phyloP scores from a whole-genome alignment of 1,140 invertebrate species.

The Microplitis demolitor region DNA sequence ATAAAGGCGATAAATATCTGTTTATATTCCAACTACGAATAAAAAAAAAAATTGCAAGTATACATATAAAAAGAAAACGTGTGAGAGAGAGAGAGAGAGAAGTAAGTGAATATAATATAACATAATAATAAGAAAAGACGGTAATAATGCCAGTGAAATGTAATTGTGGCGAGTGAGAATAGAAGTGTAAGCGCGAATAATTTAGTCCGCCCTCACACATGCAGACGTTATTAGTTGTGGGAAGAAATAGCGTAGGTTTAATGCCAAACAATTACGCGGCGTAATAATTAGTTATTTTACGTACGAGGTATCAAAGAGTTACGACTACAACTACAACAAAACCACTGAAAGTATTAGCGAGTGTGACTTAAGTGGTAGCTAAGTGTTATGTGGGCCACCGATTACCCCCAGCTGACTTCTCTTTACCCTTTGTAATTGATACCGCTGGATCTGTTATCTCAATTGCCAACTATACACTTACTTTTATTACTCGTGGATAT shows the following conservation, averaged over 20 bases:
- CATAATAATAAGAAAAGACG: no score
- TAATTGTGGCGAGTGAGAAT: constrained; percentile 20
- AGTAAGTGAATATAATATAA: no score
- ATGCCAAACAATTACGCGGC: constrained; percentile 32
- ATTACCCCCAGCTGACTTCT: constrained; percentile 27
- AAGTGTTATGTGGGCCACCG: constrained; percentile 45
- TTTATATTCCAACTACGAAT: no score
- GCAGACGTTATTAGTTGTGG: constrained; percentile 25
- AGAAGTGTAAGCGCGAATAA: constrained; percentile 33
- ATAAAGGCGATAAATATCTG: no score
- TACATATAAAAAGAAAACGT: no score
- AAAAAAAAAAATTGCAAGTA: no score
- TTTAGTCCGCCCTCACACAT: constrained; percentile 33
- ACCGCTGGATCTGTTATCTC: constrained; percentile 32
- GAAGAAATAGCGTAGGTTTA: constrained; percentile 28
- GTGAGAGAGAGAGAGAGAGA: no score
- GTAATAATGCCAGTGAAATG: neutral
- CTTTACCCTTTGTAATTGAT: constrained; percentile 35
- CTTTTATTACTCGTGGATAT: neutral
- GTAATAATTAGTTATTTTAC: constrained; percentile 32
- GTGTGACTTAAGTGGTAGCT: constrained; percentile 32
- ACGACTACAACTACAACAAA: neutral
- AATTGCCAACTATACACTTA: constrained; percentile 21
- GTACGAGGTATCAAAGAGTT: neutral
- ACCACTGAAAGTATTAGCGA: neutral